These are phyloP conservation scores for Actinia equina DNA, from an alignment of 64 coral and sea anemone genomes.

Conservation along the genomic window DNA sequence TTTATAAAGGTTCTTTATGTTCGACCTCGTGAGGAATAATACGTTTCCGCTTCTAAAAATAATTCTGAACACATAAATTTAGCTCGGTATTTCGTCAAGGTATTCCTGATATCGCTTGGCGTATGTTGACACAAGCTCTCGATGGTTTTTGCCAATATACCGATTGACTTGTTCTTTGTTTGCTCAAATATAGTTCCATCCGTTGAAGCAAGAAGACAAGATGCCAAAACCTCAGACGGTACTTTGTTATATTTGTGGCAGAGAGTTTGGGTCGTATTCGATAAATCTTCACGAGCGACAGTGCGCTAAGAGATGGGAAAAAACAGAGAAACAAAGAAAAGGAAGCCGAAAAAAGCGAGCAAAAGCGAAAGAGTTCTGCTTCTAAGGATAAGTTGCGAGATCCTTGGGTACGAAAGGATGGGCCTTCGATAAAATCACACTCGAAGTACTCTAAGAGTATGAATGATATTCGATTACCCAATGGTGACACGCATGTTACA, in stretches of 20 bases:
- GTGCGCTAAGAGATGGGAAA: conserved; percentile 85
- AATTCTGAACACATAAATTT: neutral
- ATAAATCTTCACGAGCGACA: conserved; percentile 80
- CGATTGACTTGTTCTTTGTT: conserved; percentile 10
- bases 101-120: neutral
- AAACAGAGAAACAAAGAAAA: conserved; percentile 48
- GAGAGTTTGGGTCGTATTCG: conserved; percentile 83
- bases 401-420: conserved; percentile 21
- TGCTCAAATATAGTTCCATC: neutral
- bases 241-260: conserved; percentile 85
- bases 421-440: conserved; percentile 12
- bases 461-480: conserved; percentile 38
- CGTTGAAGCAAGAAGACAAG: neutral
- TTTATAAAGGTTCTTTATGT: neutral
- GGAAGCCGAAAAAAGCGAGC: conserved; percentile 46
- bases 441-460: conserved; percentile 29
- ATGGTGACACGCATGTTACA: neutral
- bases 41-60: conserved; percentile 7
- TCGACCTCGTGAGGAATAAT: neutral
- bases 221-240: conserved; percentile 91
- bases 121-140: neutral
- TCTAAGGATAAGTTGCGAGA: conserved; percentile 9
- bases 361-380: conserved; percentile 35
- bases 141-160: neutral
- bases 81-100: neutral